Percentiles rank a stretch among this genome's conserved stretches.
Evolutionary conservation across 35 echinoderm and acorn worm species (phyloP).

Genomic region (Ptychodera flava): DNA sequence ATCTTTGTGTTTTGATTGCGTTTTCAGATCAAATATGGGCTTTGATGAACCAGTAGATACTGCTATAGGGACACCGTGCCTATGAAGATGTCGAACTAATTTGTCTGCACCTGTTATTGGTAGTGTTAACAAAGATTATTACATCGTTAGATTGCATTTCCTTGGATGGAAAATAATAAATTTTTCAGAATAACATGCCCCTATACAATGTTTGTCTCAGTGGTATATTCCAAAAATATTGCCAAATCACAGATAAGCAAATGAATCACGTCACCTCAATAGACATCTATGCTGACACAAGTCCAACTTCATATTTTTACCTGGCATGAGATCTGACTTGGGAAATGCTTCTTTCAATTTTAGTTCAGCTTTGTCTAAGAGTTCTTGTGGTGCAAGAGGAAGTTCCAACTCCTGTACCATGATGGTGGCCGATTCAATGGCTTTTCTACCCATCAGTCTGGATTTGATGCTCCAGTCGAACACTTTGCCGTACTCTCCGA

Average conservation of each 20-base stretch:
- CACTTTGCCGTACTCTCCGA: constrained; percentile 48
- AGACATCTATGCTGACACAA: not conserved
- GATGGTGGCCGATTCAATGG: constrained; percentile 52
- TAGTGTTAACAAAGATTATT: too few relatives aligned
- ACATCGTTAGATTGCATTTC: too few relatives aligned
- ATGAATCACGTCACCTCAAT: too few relatives aligned
- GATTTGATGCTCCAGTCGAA: constrained; percentile 80
- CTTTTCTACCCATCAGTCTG: constrained; percentile 70
- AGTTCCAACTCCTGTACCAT: constrained; percentile 56
- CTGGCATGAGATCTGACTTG: constrained; percentile 55
- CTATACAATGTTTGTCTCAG: too few relatives aligned
- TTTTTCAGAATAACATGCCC: too few relatives aligned
- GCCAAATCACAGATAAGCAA: too few relatives aligned
- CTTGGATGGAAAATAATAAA: too few relatives aligned
- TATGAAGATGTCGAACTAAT: constrained; percentile 70
- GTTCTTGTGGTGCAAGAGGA: constrained; percentile 53
- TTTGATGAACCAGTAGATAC: constrained; percentile 80
- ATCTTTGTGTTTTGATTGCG: constrained; percentile 53
- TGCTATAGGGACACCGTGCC: constrained; percentile 81
- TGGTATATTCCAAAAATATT: too few relatives aligned
- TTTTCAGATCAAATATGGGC: constrained; percentile 42
- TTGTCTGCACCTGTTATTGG: constrained; percentile 88
- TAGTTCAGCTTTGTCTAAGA: constrained; percentile 26
- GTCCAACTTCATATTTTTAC: constrained; percentile 23
- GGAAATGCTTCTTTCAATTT: constrained; percentile 33